Base-by-base conservation (phyloP, 2,888 invertebrate genomes). In the Troides helena region DNA sequence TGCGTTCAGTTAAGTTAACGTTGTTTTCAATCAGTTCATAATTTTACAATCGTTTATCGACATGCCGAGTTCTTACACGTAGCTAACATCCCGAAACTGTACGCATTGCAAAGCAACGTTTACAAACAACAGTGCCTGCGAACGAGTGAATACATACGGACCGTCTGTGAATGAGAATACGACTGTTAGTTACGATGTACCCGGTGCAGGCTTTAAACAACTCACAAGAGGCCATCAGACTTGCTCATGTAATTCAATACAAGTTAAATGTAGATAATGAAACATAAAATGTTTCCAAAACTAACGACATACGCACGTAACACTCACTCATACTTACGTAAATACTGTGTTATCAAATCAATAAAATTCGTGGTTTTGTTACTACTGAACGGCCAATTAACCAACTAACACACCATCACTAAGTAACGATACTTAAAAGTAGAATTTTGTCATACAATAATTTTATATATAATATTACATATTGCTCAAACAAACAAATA, bases 71-170 rank as follows among this genome's bases (percentile, higher is more conserved):
- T 71, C 70, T 78, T 80, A 80, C 73, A 77, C 14, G 53, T 65
- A 72, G 71, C 77, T 78, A 78, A 72, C 84, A 77, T 65, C 61
- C 59, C 70, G 53, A 59, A 63, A 36, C 87, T 85, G 84, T 75
- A 76, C 77, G 77, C 80, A 82, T 81, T 84, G 85, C 83, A 83
- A 81, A 74, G 81, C 81, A 78, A 77, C 84, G 85, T 85, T 87
- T 87, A 90, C 87, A 87, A 88, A 88, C 89, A 87, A 81, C 82
- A 74, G 80, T 75, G 82, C 79, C 84, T 79, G 81, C 81, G 81
- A 85, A 82, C 81, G 81, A 86, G 81, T 85, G 85, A 81, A 85
- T 86, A 83, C 86, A 83, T 80, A 80, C 78, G 75, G 75, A 78
- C 78, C 74, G 74, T 71, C 72, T 68, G 76, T 77, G 70, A 73